These are phyloP conservation scores for Syngnathus typhle DNA, from an alignment of 2,113 vertebrate species.

Conservation along the genomic window DNA sequence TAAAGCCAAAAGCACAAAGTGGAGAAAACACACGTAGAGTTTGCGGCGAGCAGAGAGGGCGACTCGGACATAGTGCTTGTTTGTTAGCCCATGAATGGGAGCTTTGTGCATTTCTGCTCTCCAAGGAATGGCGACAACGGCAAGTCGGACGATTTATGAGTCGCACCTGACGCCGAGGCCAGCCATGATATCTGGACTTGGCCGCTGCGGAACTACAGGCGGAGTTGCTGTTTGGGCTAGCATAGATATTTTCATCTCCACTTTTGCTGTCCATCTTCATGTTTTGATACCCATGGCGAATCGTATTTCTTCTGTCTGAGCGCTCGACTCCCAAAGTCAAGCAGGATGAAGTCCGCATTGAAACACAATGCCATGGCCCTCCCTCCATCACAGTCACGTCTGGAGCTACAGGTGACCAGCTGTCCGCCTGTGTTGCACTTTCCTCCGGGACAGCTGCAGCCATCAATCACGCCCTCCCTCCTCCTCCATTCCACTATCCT, in stretches of 20 bases:
- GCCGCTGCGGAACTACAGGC: too few species aligned
- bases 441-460: slow-evolving; percentile 70
- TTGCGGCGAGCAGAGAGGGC: slow-evolving; percentile 51
- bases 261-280: too few species aligned
- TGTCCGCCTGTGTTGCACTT: slow-evolving; percentile 62
- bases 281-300: not conserved
- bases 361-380: slow-evolving; percentile 63
- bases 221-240: not conserved
- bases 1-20: slow-evolving; percentile 55
- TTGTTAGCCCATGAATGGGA: slow-evolving; percentile 66
- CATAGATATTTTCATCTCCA: not conserved
- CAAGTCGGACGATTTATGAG: slow-evolving; percentile 47
- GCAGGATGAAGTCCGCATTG: slow-evolving; percentile 56
- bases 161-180: slow-evolving; percentile 49
- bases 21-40: slow-evolving; percentile 27
- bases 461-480: slow-evolving; percentile 62
- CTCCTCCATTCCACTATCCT: not conserved
- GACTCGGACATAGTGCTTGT: slow-evolving; percentile 57
- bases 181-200: slow-evolving; percentile 13
- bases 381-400: slow-evolving; percentile 54
- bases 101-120: slow-evolving; percentile 61
- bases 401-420: slow-evolving; percentile 73
- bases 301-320: slow-evolving; percentile 25
- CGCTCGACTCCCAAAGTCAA: slow-evolving; percentile 21
- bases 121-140: slow-evolving; percentile 46